Conservation (phyloP, 1,140 invertebrate genomes). For the Fopius arisanus region DNA sequence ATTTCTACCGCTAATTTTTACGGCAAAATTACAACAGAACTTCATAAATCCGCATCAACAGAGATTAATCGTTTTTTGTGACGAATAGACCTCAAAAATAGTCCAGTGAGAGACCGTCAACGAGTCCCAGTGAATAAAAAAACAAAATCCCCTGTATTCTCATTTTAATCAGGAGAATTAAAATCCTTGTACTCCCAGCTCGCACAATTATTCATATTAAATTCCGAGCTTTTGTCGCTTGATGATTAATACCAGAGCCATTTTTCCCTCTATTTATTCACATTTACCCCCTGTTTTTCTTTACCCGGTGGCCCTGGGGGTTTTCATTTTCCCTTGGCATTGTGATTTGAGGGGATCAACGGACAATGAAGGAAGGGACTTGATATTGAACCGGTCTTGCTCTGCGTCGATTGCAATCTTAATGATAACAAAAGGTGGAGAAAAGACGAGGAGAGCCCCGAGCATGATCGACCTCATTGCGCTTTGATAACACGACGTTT, state of each 20-base stretch:
- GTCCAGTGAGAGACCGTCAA: too few species aligned
- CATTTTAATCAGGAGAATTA: not conserved
- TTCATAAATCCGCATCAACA: too few species aligned
- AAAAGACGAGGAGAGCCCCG: not conserved
- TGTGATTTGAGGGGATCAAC: not conserved
- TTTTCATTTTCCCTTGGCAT: not conserved
- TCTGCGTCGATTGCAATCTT: not conserved
- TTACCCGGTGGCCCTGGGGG: not conserved
- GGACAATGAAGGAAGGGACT: not conserved
- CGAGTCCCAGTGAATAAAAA: too few species aligned
- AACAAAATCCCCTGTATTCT: not conserved
- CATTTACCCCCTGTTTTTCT: too few species aligned
- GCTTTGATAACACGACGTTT: not conserved
- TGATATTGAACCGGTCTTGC: not conserved
- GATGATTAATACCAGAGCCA: not conserved
- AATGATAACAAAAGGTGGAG: not conserved
- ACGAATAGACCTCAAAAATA: too few species aligned
- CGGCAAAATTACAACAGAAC: too few species aligned
- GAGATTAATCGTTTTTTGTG: too few species aligned
- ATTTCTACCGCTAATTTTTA: too few species aligned
- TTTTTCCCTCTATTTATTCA: not conserved
- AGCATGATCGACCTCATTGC: not conserved
- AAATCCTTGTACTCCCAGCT: not conserved
- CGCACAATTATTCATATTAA: not conserved
- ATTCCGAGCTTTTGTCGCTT: not conserved